A percentile compares a stretch with the other conserved stretches of the same genome.
phyloP scores from a whole-genome alignment of 2,113 vertebrate genomes.

The Mirza zaza region DNA sequence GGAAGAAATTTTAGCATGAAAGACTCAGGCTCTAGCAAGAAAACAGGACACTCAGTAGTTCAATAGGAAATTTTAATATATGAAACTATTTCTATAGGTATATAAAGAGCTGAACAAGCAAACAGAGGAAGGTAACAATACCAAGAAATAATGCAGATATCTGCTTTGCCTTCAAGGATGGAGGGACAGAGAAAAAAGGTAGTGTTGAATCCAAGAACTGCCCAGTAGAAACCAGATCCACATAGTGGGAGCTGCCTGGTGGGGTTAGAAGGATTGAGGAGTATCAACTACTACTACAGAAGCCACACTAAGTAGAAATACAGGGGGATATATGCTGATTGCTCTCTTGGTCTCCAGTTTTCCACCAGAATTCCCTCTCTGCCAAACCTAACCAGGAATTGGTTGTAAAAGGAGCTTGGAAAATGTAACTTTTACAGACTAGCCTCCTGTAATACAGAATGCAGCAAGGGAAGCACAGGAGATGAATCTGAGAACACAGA shows the following conservation, averaged over 20 bases:
- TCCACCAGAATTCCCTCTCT: background rate
- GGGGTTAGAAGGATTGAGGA: too few species aligned
- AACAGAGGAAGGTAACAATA: background rate
- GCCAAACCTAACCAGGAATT: background rate
- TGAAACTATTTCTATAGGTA: background rate
- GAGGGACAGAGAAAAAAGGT: background rate
- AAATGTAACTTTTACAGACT: background rate
- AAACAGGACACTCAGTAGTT: background rate
- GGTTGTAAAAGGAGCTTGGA: background rate
- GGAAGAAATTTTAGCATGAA: background rate
- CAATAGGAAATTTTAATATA: background rate
- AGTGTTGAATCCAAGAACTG: background rate
- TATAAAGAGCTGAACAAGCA: background rate
- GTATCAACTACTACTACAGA: background rate
- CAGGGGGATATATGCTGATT: too few species aligned
- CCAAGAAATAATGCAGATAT: background rate
- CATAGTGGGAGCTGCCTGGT: too few species aligned
- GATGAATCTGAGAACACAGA: background rate
- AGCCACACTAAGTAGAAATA: background rate
- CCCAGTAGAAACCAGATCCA: background rate
- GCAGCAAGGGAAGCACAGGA: background rate
- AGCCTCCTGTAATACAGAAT: background rate
- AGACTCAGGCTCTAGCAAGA: background rate
- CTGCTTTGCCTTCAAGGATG: background rate
- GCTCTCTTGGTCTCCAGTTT: background rate